These are phyloP conservation scores for Barnardius zonarius DNA, from an alignment of 2,113 vertebrate genomes.

Conservation along the genomic window DNA sequence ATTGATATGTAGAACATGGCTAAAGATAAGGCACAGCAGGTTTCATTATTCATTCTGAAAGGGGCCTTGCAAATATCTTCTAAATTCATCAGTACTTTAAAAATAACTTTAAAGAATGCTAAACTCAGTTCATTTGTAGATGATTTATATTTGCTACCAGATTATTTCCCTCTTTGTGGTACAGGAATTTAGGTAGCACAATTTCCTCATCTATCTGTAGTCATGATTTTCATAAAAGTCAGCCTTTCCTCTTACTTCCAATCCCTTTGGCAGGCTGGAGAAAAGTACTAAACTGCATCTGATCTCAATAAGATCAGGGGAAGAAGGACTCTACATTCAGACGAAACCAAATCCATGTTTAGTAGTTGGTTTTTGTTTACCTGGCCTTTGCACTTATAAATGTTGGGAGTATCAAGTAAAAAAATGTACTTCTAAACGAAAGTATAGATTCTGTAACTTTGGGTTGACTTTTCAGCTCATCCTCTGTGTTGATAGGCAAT, in stretches of 20 bases:
- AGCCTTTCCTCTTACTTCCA: neutral
- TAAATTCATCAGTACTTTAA: neutral
- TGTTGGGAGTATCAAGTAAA: neutral
- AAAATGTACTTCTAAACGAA: neutral
- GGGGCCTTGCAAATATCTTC: neutral
- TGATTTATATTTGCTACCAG: neutral
- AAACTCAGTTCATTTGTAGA: neutral
- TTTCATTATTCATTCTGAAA: neutral
- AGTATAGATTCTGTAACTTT: neutral
- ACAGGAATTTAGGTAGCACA: neutral
- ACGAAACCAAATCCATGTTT: neutral
- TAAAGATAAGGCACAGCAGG: neutral
- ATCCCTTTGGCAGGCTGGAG: neutral
- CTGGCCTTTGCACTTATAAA: neutral
- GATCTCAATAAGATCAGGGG: neutral
- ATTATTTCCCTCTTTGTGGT: neutral
- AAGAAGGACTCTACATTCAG: neutral
- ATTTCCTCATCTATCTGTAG: neutral
- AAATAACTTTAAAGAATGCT: neutral
- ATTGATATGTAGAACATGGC: neutral
- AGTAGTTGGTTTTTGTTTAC: neutral
- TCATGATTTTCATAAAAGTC: neutral
- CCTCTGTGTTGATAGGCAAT: neutral
- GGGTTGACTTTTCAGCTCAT: neutral
- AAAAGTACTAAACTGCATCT: neutral